Base-by-base conservation (phyloP, 2,797 vertebrate species). In the Cynopterus sphinx region DNA sequence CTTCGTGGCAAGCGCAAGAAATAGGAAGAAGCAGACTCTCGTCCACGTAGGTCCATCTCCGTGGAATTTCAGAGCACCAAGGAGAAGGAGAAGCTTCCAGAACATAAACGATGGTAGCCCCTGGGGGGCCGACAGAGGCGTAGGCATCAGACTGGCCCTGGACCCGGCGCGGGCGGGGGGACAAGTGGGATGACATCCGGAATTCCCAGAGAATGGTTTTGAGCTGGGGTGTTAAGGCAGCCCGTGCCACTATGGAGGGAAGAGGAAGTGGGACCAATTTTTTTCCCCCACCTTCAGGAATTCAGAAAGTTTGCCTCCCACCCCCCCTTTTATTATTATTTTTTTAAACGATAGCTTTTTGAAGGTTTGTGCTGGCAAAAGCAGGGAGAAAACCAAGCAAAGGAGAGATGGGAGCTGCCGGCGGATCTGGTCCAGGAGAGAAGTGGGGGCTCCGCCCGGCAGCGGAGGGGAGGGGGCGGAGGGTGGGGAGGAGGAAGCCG, bases 21-120 rank as follows among this genome's bases (percentile, higher is more conserved):
- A 51, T 7, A 81, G 59, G 68, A 67, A 33, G 68, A 73, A 33
- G 16, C 2, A 21, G 16, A 5, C 51, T 31, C 51, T 73, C 46
- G 46, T 33, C 2, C 6, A 8, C 13, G 4, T 11, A 77, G 33
- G 36, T 11, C 43, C 43, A 55, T 11, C 10, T 43, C 22, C 41
- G 55, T 26, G 51, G 13, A 49, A 59, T 26, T 41, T 39, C 89
- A 51, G 55, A 63, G 55, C 77, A 59, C 55, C 19, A n/a, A 65
- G 26, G 57, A 33, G 24, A 65, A 63, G n/a, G 59, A 49, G 12
- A 39, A 70, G 53, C 39, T 61, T 26, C 13, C 28, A 39, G 9
- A 79, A 21, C 4, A 19, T 21, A 16, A 2, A 22, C 3, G 21
- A 10, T 22, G n/a, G 0, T 15, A 17, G 39, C 9, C 22, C 7